Base-by-base conservation (phyloP, 1,140 invertebrate species). In the Ceratina calcarata region DNA sequence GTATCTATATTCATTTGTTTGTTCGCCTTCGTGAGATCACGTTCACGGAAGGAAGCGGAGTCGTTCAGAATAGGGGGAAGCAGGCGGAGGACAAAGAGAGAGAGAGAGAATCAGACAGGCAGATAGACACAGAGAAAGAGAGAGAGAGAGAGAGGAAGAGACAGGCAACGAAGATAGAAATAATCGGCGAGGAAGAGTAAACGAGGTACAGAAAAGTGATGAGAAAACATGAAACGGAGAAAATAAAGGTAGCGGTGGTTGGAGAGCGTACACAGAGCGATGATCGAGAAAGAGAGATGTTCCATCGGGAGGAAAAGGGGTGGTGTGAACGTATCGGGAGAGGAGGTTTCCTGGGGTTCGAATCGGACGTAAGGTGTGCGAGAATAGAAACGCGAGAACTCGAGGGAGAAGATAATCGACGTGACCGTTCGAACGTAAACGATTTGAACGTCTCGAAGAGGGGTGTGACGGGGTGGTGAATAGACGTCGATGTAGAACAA, bases 21-120 rank as follows among this genome's bases (percentile, higher is more conserved):
- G 72, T 71, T 60, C 66, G 80, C 83, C 69, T 81, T 81, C 65
- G 78, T 74, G 78, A 74, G 71, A 79, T 77, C 57, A 80, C 70
- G 81, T 72, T 64, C 45, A 69, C 67, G 60, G 70, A 65, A 81
- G 73, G 69, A 74, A 62, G 66, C 64, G 51, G 67, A 82, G 75
- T 60, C 10, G 37, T 45, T 45, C 32, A 78, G 51, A 72, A 65
- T 49, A 60, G 78, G 74, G 76, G 58, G 67, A 81, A 78, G 71
- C 62, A 69, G 27, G 76, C 83, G 80, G 85, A 79, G 3, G 24
- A 53, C 2, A 67, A 15, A 67, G 1, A 68, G 3, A 77, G 32
- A 73, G n/a, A 73, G n/a, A 53, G 10, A 78, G n/a, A 61, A 18
- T 0, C 13, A 51, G 32, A 81, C 32, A 53, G 32, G 80, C 27